Base-by-base conservation (phyloP, 2,888 invertebrate genomes). In the Epirrhoe alternata region DNA sequence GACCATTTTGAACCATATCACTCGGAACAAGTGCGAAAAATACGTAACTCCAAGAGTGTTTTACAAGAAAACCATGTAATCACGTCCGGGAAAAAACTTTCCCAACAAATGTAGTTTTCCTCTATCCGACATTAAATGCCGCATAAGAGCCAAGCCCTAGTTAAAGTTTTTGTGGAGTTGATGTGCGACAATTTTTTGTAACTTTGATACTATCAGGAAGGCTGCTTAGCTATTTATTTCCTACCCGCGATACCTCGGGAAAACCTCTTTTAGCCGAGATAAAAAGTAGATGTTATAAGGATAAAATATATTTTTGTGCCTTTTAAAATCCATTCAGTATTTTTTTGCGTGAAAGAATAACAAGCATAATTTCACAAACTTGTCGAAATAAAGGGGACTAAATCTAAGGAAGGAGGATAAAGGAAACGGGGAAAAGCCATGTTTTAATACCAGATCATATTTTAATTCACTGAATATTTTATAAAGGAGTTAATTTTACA, bases 21-120 rank as follows among this genome's bases (percentile, higher is more conserved):
- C 7, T 47, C 14, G 6, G 47, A 16, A 16, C 12, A 42, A 47
- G 16, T 47, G 35, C 10, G 51, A 35, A 38, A 54, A 59, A 60
- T 49, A 47, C 31, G 38, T 42, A 49, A 33, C 57, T 57, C 31
- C 10, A 52, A 60, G 45, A 53, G 56, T 30, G 56, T 56, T 56
- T 56, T 8, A 49, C 49, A 42, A 54, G 58, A 49, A 66, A 66
- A 59, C 62, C 54, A 45, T 52, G 51, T 59, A 56, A 63, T 56
- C 51, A 64, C 56, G 52, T 31, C 59, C 62, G 50, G 10, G 49
- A 56, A 63, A 67, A 67, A 61, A 60, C 59, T 56, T 59, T 60
- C 54, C 38, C 38, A 12, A 38, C 49, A 52, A 63, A 66, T 63
- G 55, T 60, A 63, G 60, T 67, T 64, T 60, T 53, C 50, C 56